Conservation (phyloP, 2,888 invertebrate species). For the Hydraecia micacea region DNA sequence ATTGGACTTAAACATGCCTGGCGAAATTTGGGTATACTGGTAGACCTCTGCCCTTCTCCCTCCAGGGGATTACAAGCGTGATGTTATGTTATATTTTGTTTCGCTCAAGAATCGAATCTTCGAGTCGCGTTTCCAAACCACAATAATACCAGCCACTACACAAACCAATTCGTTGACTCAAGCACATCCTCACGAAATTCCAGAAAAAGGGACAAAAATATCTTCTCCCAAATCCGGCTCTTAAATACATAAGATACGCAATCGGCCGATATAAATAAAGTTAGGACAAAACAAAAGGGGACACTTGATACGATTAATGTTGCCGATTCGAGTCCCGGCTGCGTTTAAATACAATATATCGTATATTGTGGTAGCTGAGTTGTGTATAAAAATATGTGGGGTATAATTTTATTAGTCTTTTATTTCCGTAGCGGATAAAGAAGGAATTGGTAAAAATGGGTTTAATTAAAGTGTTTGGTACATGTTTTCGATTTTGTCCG, state of each 20-base stretch:
- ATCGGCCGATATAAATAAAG: constrained; percentile 80
- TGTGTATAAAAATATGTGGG: constrained; percentile 56
- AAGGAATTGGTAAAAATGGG: neutral
- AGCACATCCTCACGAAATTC: constrained; percentile 11
- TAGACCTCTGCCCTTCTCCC: neutral
- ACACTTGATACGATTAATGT: constrained; percentile 79
- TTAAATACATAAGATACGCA: constrained; percentile 68
- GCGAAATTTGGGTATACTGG: neutral
- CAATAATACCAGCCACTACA: neutral
- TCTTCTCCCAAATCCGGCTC: constrained; percentile 68
- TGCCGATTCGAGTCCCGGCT: constrained; percentile 62
- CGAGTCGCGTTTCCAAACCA: no score
- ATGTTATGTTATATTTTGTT: neutral
- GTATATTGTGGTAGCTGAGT: constrained; percentile 62
- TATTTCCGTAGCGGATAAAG: constrained; percentile 25
- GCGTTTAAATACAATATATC: constrained; percentile 70
- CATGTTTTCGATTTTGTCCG: neutral
- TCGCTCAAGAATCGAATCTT: neutral
- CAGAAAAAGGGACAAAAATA: constrained; percentile 39
- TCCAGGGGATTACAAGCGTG: neutral
- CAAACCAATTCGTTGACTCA: constrained; percentile 20
- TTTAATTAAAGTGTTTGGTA: neutral
- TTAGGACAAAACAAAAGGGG: constrained; percentile 82
- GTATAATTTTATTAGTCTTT: constrained; percentile 33
- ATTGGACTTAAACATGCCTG: neutral